These are phyloP conservation scores for Tenebrosternarchus preto DNA, from an alignment of 2,113 vertebrate genomes.

Conservation along the genomic window DNA sequence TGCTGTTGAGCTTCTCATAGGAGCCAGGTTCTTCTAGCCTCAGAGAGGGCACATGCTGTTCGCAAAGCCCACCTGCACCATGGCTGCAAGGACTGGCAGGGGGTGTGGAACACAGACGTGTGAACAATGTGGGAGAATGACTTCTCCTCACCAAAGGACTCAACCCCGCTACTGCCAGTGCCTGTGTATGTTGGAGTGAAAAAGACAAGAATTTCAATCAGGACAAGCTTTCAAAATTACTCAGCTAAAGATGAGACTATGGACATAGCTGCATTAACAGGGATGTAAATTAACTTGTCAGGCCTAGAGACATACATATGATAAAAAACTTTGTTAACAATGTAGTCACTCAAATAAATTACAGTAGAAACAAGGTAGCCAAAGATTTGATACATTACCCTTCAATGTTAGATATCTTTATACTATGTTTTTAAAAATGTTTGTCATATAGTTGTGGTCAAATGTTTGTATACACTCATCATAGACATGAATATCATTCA, in stretches of 20 bases:
- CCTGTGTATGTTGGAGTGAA: constrained; percentile 67
- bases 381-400: too few species aligned
- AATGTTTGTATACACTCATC: too few species aligned
- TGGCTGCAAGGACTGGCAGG: constrained; percentile 80
- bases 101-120: constrained; percentile 83
- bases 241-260: neutral
- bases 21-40: constrained; percentile 82
- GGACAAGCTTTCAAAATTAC: neutral
- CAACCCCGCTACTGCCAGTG: constrained; percentile 88
- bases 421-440: too few species aligned
- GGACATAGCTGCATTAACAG: neutral
- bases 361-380: too few species aligned
- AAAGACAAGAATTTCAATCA: neutral
- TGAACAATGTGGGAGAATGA: constrained; percentile 86
- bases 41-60: constrained; percentile 81
- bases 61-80: constrained; percentile 71
- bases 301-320: neutral
- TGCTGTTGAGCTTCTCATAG: constrained; percentile 94
- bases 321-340: neutral
- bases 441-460: too few species aligned
- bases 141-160: constrained; percentile 92
- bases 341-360: too few species aligned
- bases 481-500: too few species aligned
- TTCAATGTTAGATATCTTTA: too few species aligned
- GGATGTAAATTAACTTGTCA: neutral